Percentiles rank a stretch among this genome's conserved stretches.
phyloP scores from a whole-genome alignment of 2,797 vertebrate genomes.

The Hydrolagus colliei region DNA sequence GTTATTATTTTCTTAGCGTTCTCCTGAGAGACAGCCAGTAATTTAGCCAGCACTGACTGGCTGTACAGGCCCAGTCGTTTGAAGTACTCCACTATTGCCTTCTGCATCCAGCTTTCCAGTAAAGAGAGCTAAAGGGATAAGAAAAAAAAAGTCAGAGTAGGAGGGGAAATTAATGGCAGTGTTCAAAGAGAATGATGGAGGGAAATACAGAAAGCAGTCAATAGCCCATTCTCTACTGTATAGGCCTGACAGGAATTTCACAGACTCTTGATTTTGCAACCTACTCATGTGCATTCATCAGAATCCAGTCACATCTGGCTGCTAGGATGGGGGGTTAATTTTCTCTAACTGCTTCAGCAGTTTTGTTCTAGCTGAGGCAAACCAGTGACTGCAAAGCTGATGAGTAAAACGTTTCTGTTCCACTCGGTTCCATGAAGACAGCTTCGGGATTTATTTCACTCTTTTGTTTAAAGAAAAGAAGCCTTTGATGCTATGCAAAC shows the following conservation, averaged over 20 bases:
- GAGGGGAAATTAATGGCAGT: slow-evolving; percentile 99
- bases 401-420: slow-evolving; percentile 99
- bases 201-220: slow-evolving; percentile 99
- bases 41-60: slow-evolving; percentile 75
- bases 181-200: slow-evolving; percentile 99
- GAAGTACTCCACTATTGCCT: slow-evolving; percentile 69
- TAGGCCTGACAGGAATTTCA: slow-evolving; percentile 99
- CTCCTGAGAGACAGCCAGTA: slow-evolving; percentile 83
- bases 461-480: slow-evolving; percentile 83
- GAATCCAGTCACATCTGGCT: slow-evolving; percentile 99
- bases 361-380: slow-evolving; percentile 99
- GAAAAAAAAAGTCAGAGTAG: slow-evolving; percentile 85
- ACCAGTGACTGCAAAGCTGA: slow-evolving; percentile 99
- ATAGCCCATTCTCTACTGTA: slow-evolving; percentile 99
- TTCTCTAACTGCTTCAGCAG: slow-evolving; percentile 99
- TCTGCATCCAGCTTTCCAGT: slow-evolving; percentile 76
- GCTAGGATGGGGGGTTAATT: slow-evolving; percentile 99
- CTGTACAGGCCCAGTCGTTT: slow-evolving; percentile 70
- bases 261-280: slow-evolving; percentile 99
- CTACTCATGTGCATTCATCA: slow-evolving; percentile 99
- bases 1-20: slow-evolving; percentile 88
- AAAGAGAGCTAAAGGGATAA: slow-evolving; percentile 70
- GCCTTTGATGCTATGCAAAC: slow-evolving; percentile 87
- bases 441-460: slow-evolving; percentile 94
- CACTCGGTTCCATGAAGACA: slow-evolving; percentile 99